Evolutionary conservation across 2,797 vertebrate genomes (phyloP).

Genomic region (Pempheris klunzingeri): DNA sequence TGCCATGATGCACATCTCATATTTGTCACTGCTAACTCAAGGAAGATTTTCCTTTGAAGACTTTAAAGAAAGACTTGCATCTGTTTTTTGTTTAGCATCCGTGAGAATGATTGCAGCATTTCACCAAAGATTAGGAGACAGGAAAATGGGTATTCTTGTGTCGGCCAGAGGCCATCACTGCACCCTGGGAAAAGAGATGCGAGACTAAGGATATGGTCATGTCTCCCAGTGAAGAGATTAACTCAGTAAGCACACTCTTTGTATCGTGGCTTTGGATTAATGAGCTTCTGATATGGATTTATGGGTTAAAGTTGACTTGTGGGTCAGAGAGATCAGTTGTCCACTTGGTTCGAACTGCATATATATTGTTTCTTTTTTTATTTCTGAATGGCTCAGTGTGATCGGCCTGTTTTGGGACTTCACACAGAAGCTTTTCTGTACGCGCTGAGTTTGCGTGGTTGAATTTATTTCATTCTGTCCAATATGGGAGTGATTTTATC

Average conservation of each 20-base stretch:
- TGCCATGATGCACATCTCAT: not conserved
- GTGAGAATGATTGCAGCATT: slow-evolving; percentile 51
- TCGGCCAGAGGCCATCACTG: slow-evolving; percentile 27
- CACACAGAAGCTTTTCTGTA: no score
- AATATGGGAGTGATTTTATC: slow-evolving; percentile 2
- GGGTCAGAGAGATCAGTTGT: slow-evolving; percentile 49
- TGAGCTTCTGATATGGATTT: slow-evolving; percentile 54
- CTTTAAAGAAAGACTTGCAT: slow-evolving; percentile 30
- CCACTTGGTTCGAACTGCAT: not conserved
- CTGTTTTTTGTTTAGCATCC: slow-evolving; percentile 60
- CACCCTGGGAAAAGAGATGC: slow-evolving; percentile 48
- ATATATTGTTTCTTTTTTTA: slow-evolving; percentile 1
- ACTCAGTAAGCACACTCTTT: slow-evolving; percentile 41
- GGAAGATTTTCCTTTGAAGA: not conserved
- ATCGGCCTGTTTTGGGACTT: not conserved
- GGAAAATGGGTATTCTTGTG: slow-evolving; percentile 47
- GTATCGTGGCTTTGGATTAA: slow-evolving; percentile 58
- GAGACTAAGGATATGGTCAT: slow-evolving; percentile 50
- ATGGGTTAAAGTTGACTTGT: slow-evolving; percentile 59
- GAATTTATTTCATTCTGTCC: not conserved
- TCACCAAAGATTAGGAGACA: slow-evolving; percentile 49
- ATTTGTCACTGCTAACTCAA: slow-evolving; percentile 1
- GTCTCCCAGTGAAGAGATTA: slow-evolving; percentile 63
- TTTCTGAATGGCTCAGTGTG: not conserved
- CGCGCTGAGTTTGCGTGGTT: no score